A percentile compares a stretch with the other conserved stretches of the same genome.
Evolutionary conservation across 2,888 invertebrate genomes (phyloP).

Genomic region (Neria commutata): DNA sequence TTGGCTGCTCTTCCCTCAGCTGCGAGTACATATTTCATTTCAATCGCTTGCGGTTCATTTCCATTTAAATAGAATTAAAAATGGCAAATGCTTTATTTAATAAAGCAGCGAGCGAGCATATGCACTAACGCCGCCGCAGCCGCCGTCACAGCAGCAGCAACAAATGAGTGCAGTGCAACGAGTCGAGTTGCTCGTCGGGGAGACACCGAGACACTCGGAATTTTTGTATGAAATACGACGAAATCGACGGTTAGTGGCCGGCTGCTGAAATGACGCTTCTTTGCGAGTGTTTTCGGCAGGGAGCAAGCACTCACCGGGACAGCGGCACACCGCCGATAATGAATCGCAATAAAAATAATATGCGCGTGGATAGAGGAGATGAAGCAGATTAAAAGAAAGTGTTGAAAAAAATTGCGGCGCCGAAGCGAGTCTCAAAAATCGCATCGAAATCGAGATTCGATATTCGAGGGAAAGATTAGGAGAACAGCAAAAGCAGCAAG

Average conservation of each 20-base stretch:
- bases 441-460: slow-evolving; percentile 61
- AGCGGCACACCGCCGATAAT: slow-evolving; percentile 33
- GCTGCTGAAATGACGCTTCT: slow-evolving; percentile 21
- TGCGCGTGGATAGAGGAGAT: slow-evolving; percentile 21
- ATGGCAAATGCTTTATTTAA: slow-evolving; percentile 50
- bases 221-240: neutral
- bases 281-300: neutral
- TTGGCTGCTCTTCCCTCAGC: slow-evolving; percentile 18
- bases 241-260: slow-evolving; percentile 40
- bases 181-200: neutral
- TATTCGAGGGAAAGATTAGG: slow-evolving; percentile 60
- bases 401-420: slow-evolving; percentile 14
- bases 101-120: slow-evolving; percentile 31
- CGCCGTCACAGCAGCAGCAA: slow-evolving; percentile 6
- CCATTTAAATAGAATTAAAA: slow-evolving; percentile 52
- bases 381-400: slow-evolving; percentile 25
- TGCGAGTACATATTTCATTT: slow-evolving; percentile 39
- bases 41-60: slow-evolving; percentile 53
- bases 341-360: slow-evolving; percentile 35
- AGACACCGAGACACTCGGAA: neutral
- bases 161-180: neutral
- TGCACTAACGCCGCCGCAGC: slow-evolving; percentile 9
- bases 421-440: slow-evolving; percentile 38
- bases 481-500: slow-evolving; percentile 45
- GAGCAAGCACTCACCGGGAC: slow-evolving; percentile 29